Evolutionary conservation across 2,797 vertebrate genomes (phyloP).

Genomic region (Cygnus olor): DNA sequence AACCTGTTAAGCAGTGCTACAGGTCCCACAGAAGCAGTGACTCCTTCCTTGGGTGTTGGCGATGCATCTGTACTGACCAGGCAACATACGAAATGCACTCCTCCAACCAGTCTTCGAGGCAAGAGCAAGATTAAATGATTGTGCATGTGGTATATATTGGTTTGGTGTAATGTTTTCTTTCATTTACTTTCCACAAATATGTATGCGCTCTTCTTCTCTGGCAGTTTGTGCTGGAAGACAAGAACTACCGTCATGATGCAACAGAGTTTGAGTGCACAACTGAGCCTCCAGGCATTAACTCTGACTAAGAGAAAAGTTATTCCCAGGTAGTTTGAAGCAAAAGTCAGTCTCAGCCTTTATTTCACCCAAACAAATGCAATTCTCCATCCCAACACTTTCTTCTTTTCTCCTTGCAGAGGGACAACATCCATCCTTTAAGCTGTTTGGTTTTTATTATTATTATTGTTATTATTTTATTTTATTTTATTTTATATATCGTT

Average conservation of each 20-base stretch:
- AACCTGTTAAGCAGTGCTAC: not conserved
- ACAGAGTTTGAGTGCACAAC: not conserved
- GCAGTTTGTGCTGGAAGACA: not conserved
- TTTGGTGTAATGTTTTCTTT: not conserved
- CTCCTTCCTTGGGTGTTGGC: not conserved
- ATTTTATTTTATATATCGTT: not conserved
- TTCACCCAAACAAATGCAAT: not conserved
- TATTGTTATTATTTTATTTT: too few species aligned
- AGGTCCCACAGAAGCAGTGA: not conserved
- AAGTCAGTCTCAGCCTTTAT: not conserved
- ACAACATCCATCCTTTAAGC: too few species aligned
- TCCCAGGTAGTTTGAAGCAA: not conserved
- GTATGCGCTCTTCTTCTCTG: not conserved
- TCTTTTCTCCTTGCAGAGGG: not conserved
- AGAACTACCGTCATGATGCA: not conserved
- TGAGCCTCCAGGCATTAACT: not conserved
- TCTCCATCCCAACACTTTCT: not conserved
- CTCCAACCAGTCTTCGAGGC: not conserved
- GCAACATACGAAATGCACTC: too few species aligned
- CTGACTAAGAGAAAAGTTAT: not conserved
- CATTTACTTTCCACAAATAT: not conserved
- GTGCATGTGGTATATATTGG: rapidly evolving
- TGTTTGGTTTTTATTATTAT: too few species aligned
- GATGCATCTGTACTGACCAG: not conserved
- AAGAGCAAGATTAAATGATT: not conserved